Base-by-base conservation (phyloP, 2,888 invertebrate genomes). In the Tetrapedia diversipes region DNA sequence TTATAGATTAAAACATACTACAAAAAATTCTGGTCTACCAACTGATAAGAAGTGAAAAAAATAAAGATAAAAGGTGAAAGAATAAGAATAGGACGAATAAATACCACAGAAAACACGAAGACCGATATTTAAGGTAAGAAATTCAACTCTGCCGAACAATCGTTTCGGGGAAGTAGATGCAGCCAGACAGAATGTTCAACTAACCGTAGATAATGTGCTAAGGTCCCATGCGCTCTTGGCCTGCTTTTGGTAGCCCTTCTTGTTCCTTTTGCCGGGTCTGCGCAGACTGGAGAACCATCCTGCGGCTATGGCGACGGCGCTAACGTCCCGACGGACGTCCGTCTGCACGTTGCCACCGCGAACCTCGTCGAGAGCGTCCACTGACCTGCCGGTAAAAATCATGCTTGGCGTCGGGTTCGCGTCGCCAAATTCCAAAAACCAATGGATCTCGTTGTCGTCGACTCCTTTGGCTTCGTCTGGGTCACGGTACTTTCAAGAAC, bases 281-380 rank as follows among this genome's bases (percentile, higher is more conserved):
- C 96, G 94, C 89, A 96, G 91, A 79, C 96, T 96, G 81, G 95
- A 95, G 92, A 96, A 96, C 96, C 96, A 97, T 91, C 95, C 96
- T 84, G 95, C 94, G 77, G 96, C 95, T 84, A 89, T 85, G 22
- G 90, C 86, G 56, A 89, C 84, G 49, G 89, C 88, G 72, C 86
- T 88, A 41, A 88, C 87, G 54, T 90, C 89, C 10, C 86, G 83
- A 11, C 86, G 86, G 49, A 83, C 83, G 8, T 84, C 86, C 37
- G 67, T 61, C 56, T 81, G 82, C 29, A 80, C 74, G 75, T 56
- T 79, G 70, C 51, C 67, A 39, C 77, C 85, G 27, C 83, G 88
- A 39, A 88, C 87, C 71, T 90, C 89, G 80, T 91, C 89, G 56
- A 90, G 84, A 41, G 87, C 89, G 81, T 90, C 90, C 53, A 90